Conservation (phyloP, 1,140 invertebrate genomes). For the Anoplolepis gracilipes region DNA sequence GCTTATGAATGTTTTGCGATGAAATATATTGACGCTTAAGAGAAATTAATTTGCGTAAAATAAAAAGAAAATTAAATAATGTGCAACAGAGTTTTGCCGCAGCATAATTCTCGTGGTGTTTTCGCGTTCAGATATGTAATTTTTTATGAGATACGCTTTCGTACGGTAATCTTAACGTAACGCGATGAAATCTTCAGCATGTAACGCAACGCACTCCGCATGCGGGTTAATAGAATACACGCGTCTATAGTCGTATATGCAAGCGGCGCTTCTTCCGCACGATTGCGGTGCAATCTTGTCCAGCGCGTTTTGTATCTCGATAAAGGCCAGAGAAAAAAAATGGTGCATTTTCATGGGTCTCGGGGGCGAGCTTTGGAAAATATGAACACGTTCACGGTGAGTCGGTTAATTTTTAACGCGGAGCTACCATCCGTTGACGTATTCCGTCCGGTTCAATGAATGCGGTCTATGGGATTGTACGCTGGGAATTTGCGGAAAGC, state of each 20-base stretch:
- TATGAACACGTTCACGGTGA: constrained; percentile 75
- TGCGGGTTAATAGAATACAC: constrained; percentile 46
- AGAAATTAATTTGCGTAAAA: background rate
- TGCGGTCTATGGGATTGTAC: constrained; percentile 64
- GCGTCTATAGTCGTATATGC: constrained; percentile 51
- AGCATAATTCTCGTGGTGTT: background rate
- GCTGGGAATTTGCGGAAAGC: constrained; percentile 66
- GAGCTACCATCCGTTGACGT: constrained; percentile 58
- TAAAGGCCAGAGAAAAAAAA: constrained; percentile 58
- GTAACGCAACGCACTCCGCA: constrained; percentile 12
- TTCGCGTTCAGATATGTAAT: background rate
- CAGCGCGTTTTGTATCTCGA: constrained; percentile 36
- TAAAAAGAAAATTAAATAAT: background rate
- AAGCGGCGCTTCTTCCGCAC: constrained; percentile 42
- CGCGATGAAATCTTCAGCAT: background rate
- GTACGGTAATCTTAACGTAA: background rate
- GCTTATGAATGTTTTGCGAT: background rate
- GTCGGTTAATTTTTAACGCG: constrained; percentile 75
- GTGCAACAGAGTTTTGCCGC: background rate
- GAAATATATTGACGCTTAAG: background rate
- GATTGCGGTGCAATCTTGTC: constrained; percentile 51
- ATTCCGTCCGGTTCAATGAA: constrained; percentile 72
- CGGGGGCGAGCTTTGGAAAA: constrained; percentile 53
- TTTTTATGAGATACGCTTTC: constrained; percentile 12
- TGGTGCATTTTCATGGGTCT: background rate